phyloP scores from a whole-genome alignment of 23 tunicate species.

The Phallusia fumigata region DNA sequence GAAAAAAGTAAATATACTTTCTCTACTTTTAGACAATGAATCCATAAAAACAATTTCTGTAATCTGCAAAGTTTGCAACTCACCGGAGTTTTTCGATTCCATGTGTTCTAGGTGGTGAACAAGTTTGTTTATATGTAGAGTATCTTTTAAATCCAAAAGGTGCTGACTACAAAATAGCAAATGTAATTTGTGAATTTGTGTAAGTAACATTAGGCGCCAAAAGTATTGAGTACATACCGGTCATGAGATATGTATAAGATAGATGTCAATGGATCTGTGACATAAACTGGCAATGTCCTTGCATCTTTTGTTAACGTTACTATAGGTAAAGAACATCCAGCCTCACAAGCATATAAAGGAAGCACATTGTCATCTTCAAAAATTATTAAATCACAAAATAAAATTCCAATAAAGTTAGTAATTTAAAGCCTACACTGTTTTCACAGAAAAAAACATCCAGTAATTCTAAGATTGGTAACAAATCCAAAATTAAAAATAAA shows the following conservation, averaged over 20 bases:
- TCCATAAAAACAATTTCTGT: no score
- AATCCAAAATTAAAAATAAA: no score
- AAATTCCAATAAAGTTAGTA: not conserved
- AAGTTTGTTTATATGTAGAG: conserved; percentile 56
- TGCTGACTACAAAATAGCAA: conserved; percentile 41
- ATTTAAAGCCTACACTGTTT: no score
- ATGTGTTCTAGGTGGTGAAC: conserved; percentile 72
- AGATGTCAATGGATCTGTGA: conserved; percentile 81
- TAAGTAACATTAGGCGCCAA: not conserved
- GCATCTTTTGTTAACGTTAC: conserved; percentile 31
- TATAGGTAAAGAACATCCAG: conserved; percentile 56
- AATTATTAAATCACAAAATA: not conserved
- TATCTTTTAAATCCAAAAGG: conserved; percentile 56
- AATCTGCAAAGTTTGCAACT: not conserved
- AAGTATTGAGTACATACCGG: conserved; percentile 27
- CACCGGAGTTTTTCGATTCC: conserved; percentile 27
- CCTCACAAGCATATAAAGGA: conserved; percentile 78
- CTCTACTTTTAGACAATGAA: no score
- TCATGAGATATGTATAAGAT: conserved; percentile 87
- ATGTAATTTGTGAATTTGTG: not conserved
- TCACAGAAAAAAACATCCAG: no score
- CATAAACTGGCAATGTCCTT: conserved; percentile 53
- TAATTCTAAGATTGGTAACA: no score
- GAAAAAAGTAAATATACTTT: no score
- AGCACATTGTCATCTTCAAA: conserved; percentile 1